phyloP scores from a whole-genome alignment of 2,888 invertebrate species.

The Cordilura impudica region DNA sequence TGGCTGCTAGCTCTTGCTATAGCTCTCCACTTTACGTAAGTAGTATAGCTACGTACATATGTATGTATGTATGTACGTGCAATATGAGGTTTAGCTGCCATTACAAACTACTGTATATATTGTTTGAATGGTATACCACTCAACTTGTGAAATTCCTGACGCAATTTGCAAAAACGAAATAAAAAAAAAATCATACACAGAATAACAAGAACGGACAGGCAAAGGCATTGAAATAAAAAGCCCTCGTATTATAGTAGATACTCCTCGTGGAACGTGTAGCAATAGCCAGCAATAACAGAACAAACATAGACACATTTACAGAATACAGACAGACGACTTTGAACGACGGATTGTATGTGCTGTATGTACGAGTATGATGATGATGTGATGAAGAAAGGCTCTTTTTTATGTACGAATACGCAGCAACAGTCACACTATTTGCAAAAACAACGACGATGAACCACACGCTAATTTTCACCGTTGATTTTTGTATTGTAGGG shows the following conservation, averaged over 20 bases:
- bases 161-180: slow-evolving; percentile 59
- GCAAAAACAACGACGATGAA: slow-evolving; percentile 34
- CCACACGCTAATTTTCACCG: slow-evolving; percentile 61
- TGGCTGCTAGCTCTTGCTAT: slow-evolving; percentile 23
- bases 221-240: slow-evolving; percentile 56
- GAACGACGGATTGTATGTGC: background rate
- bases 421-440: slow-evolving; percentile 54
- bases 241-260: slow-evolving; percentile 22
- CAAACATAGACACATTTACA: slow-evolving; percentile 35
- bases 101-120: slow-evolving; percentile 58
- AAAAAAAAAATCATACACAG: background rate
- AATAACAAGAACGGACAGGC: slow-evolving; percentile 56
- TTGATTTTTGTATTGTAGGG: slow-evolving; percentile 51
- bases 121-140: slow-evolving; percentile 62
- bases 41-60: background rate
- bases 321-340: slow-evolving; percentile 28
- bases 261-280: background rate
- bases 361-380: slow-evolving; percentile 1
- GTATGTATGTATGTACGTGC: slow-evolving; percentile 27
- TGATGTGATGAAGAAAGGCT: slow-evolving; percentile 50
- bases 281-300: slow-evolving; percentile 66
- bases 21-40: background rate
- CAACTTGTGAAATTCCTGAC: slow-evolving; percentile 72
- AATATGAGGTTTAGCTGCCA: slow-evolving; percentile 59
- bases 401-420: slow-evolving; percentile 30